phyloP scores from a whole-genome alignment of 1,140 invertebrate species.

The Dinothrombium tinctorium region DNA sequence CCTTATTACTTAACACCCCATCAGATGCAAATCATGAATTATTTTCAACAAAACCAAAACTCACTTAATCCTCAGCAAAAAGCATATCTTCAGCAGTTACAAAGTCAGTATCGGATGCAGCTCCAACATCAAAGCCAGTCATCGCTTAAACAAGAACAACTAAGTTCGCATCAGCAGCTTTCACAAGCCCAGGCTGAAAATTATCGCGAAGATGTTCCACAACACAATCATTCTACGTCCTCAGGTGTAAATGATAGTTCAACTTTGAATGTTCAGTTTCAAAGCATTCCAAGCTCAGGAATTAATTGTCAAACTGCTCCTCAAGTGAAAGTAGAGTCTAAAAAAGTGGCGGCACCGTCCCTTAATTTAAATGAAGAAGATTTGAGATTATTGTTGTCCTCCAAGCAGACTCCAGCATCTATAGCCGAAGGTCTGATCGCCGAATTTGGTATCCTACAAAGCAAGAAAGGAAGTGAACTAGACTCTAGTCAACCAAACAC shows the following conservation, averaged over 20 bases:
- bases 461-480: neutral
- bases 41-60: conserved; percentile 19
- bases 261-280: too few species aligned
- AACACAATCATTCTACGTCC: too few species aligned
- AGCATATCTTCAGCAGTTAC: conserved; percentile 21
- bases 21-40: conserved; percentile 58
- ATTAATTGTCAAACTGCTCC: too few species aligned
- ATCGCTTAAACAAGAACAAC: too few species aligned
- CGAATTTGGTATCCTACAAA: conserved; percentile 1
- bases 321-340: too few species aligned
- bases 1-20: conserved; percentile 50
- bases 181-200: neutral
- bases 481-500: conserved; percentile 1
- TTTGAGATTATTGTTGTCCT: neutral
- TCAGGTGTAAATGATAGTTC: too few species aligned
- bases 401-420: neutral
- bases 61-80: conserved; percentile 8
- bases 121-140: neutral
- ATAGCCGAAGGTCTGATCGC: conserved; percentile 3
- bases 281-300: too few species aligned
- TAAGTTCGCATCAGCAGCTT: neutral
- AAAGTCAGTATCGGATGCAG: conserved; percentile 27
- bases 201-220: too few species aligned
- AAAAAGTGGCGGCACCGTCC: conserved; percentile 1
- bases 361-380: neutral